Evolutionary conservation across 2,797 vertebrate genomes (phyloP).

Genomic region (Prionace glauca): DNA sequence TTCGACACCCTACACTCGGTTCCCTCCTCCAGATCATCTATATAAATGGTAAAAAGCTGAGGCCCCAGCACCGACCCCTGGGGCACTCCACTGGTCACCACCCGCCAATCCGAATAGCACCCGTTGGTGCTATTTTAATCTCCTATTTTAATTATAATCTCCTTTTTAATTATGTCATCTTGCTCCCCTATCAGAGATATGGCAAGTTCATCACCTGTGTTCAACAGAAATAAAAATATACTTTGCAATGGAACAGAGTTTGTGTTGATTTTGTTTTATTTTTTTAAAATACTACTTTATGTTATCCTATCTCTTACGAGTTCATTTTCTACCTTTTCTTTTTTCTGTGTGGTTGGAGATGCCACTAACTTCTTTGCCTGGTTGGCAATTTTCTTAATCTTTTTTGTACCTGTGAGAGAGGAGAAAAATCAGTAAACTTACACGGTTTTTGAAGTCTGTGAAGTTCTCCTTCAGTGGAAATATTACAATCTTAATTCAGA

Average conservation of each 20-base stretch:
- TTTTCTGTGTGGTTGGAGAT: conserved; percentile 79
- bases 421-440: conserved; percentile 40
- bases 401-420: conserved; percentile 67
- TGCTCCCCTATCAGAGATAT: neutral
- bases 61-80: no score
- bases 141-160: no score
- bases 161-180: no score
- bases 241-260: neutral
- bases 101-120: no score
- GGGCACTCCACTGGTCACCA: no score
- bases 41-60: no score
- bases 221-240: neutral
- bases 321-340: conserved; percentile 59
- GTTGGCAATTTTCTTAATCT: conserved; percentile 72
- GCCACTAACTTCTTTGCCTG: conserved; percentile 79
- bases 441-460: neutral
- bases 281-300: neutral
- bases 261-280: neutral
- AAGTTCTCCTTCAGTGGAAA: neutral
- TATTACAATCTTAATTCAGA: neutral
- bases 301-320: neutral
- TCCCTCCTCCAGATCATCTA: no score
- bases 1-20: no score
- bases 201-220: no score
- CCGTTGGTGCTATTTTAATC: no score